Percentiles rank a stretch among this genome's conserved stretches.
Evolutionary conservation across 1,140 invertebrate genomes (phyloP).

Genomic region (Drosophila nasuta): DNA sequence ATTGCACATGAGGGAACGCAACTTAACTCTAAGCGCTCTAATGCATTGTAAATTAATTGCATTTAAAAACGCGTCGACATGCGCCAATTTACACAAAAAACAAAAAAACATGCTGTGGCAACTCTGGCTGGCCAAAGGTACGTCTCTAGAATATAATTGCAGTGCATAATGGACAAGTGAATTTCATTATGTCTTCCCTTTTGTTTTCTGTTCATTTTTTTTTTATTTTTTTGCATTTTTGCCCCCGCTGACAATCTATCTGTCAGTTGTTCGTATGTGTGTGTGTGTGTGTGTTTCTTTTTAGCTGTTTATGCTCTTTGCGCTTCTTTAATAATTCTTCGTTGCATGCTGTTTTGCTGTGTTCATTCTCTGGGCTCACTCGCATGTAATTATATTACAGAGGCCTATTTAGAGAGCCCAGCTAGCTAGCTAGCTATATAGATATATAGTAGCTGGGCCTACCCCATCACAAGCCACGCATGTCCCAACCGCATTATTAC

Average conservation of each 20-base stretch:
- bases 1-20: conserved; percentile 5
- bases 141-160: conserved; percentile 55
- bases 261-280: conserved; percentile 25
- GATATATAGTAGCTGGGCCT: conserved; percentile 9
- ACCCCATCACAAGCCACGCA: conserved; percentile 61
- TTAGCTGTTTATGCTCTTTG: conserved; percentile 57
- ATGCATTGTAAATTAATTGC: conserved; percentile 50
- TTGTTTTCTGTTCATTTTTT: too few relatives aligned
- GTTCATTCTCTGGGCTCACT: conserved; percentile 29
- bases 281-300: background rate
- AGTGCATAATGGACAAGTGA: conserved; percentile 66
- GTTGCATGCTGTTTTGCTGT: conserved; percentile 19
- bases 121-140: conserved; percentile 14
- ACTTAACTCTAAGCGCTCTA: conserved; percentile 4
- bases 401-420: conserved; percentile 58
- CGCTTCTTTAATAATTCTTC: conserved; percentile 34
- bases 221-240: too few relatives aligned
- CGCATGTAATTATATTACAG: conserved; percentile 75
- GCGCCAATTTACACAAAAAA: conserved; percentile 44
- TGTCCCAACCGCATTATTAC: conserved; percentile 76
- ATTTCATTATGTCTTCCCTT: conserved; percentile 64
- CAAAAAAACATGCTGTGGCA: conserved; percentile 15
- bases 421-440: background rate
- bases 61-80: conserved; percentile 57
- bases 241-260: conserved; percentile 6